Evolutionary conservation across 1,140 invertebrate genomes (phyloP).

Genomic region (Octopus sinensis): DNA sequence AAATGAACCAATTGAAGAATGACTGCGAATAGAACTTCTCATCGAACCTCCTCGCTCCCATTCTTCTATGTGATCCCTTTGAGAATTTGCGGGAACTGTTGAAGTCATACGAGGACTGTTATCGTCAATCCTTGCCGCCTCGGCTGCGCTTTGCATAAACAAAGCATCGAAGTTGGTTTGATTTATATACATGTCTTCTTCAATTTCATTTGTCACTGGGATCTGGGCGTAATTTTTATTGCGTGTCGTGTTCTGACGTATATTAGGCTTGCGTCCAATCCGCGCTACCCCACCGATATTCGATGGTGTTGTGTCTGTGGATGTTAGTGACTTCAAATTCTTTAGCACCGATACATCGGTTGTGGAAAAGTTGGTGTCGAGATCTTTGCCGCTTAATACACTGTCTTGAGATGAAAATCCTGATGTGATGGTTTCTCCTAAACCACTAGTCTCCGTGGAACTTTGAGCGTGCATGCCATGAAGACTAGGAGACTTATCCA

Average conservation of each 20-base stretch:
- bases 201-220: background rate
- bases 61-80: conserved; percentile 40
- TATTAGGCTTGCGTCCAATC: background rate
- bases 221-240: background rate
- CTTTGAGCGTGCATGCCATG: conserved; percentile 46
- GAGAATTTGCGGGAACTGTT: background rate
- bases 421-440: conserved; percentile 49
- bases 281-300: background rate
- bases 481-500: conserved; percentile 37
- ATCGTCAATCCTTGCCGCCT: background rate
- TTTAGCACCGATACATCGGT: background rate
- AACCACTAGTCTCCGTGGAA: conserved; percentile 50
- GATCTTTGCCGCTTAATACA: conserved; percentile 27
- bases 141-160: conserved; percentile 27
- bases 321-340: background rate
- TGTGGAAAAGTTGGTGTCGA: background rate
- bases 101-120: conserved; percentile 1
- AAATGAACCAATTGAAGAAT: conserved; percentile 37
- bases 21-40: conserved; percentile 17
- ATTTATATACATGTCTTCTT: conserved; percentile 15
- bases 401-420: conserved; percentile 50
- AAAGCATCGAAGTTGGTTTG: conserved; percentile 34
- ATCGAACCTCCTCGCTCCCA: conserved; percentile 33
- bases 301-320: background rate
- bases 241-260: background rate